Evolutionary conservation across 2,888 invertebrate genomes (phyloP).

Genomic region (Acleris literana): DNA sequence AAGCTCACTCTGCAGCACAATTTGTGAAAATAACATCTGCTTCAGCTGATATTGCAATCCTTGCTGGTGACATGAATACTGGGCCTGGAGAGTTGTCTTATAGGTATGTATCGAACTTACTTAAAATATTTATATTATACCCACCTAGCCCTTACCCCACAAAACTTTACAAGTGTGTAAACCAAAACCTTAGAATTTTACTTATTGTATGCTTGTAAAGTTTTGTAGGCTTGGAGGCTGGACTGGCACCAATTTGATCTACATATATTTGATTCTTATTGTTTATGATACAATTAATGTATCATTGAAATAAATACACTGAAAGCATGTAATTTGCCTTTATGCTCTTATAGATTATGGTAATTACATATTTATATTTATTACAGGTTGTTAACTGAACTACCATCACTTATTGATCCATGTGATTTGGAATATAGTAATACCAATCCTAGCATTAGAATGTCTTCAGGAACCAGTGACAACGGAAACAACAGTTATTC

Average conservation of each 20-base stretch:
- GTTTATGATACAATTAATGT: too few species aligned
- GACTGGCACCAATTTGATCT: too few species aligned
- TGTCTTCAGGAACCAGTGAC: conserved; percentile 86
- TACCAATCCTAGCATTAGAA: conserved; percentile 47
- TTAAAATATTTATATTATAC: too few species aligned
- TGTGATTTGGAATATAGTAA: conserved; percentile 51
- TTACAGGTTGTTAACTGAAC: conserved; percentile 76
- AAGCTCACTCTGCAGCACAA: conserved; percentile 97
- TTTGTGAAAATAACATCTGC: conserved; percentile 93
- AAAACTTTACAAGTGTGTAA: not conserved
- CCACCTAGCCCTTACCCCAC: too few species aligned
- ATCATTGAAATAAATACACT: too few species aligned
- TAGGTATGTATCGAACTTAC: conserved; percentile 60
- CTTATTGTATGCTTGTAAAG: too few species aligned
- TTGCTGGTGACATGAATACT: conserved; percentile 97
- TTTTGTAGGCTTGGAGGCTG: too few species aligned
- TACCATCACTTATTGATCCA: conserved; percentile 67
- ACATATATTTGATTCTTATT: too few species aligned
- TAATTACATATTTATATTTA: too few species aligned
- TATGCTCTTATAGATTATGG: too few species aligned
- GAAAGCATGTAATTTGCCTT: too few species aligned
- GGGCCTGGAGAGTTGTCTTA: conserved; percentile 93
- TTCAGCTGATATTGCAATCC: conserved; percentile 90
- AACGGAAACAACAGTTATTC: conserved; percentile 92
- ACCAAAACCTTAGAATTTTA: too few species aligned